A percentile compares a stretch with the other conserved stretches of the same genome.
These are phyloP conservation scores for Onthophagus taurus DNA, from an alignment of 1,140 invertebrate species.

Conservation along the genomic window DNA sequence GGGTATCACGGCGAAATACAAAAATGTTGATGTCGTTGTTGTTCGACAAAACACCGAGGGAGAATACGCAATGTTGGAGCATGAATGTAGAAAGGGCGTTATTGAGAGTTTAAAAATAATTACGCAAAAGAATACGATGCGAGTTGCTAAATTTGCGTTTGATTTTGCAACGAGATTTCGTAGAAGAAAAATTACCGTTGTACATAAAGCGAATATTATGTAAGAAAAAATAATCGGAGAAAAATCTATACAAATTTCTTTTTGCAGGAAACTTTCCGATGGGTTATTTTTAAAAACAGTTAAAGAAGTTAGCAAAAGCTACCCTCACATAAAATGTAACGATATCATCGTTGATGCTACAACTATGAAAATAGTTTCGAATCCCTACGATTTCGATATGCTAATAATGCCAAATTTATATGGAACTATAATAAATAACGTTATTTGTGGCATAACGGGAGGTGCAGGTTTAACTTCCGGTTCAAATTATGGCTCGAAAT, in stretches of 20 bases:
- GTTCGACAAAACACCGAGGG: conserved; percentile 56
- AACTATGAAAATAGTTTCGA: conserved; percentile 94
- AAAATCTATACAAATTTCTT: not conserved
- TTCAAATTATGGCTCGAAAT: conserved; percentile 2
- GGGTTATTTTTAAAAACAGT: conserved; percentile 88
- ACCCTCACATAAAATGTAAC: conserved; percentile 90
- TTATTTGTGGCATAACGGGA: conserved; percentile 91
- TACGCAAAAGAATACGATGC: conserved; percentile 62
- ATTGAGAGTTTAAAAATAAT: conserved; percentile 79
- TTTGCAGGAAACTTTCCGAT: conserved; percentile 73
- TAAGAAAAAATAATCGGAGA: conserved; percentile 37
- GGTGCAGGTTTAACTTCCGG: conserved; percentile 7
- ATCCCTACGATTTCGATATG: conserved; percentile 72
- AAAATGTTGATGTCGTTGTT: conserved; percentile 54
- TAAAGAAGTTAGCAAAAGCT: conserved; percentile 72
- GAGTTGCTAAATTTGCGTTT: conserved; percentile 72
- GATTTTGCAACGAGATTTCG: conserved; percentile 64
- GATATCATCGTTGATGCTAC: conserved; percentile 98
- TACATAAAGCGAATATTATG: conserved; percentile 87
- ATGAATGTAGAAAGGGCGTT: conserved; percentile 57
- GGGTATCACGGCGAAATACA: conserved; percentile 47
- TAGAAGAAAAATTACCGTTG: conserved; percentile 68
- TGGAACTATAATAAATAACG: conserved; percentile 94
- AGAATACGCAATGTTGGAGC: conserved; percentile 57
- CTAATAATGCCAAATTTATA: conserved; percentile 96